Conservation (phyloP, 2,113 vertebrate genomes). For the Mus pahari region DNA sequence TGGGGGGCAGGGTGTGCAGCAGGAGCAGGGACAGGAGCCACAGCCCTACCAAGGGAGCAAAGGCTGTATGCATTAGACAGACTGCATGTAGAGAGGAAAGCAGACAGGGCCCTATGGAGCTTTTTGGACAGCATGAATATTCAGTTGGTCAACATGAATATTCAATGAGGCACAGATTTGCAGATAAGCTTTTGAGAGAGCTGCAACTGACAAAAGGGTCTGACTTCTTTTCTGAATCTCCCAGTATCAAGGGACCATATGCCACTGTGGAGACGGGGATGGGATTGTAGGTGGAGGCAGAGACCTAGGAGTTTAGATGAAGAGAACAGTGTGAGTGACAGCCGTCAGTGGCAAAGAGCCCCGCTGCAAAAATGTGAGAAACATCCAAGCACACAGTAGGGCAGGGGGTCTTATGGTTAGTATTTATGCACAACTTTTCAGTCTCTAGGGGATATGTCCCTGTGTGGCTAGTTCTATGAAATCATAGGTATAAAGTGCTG, state of each 20-base stretch:
- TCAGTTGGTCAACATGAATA: slow-evolving; percentile 71
- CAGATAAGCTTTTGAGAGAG: slow-evolving; percentile 28
- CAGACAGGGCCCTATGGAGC: not conserved
- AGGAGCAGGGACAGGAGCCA: not conserved
- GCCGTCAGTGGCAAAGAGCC: not conserved
- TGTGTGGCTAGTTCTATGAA: slow-evolving; percentile 10
- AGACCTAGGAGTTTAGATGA: slow-evolving; percentile 9
- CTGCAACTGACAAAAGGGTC: not conserved
- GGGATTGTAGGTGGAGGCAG: not conserved
- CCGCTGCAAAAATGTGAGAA: not conserved
- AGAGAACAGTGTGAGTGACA: slow-evolving; percentile 37
- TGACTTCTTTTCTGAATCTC: slow-evolving; percentile 43
- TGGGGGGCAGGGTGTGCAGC: rapidly evolving
- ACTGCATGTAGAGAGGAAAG: not conserved
- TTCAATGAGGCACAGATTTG: slow-evolving; percentile 55
- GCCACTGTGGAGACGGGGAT: not conserved
- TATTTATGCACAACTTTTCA: not conserved
- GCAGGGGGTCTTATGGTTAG: not conserved
- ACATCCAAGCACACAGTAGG: not conserved
- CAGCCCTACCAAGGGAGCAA: not conserved
- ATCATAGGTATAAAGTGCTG: not conserved
- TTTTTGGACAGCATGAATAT: slow-evolving; percentile 63
- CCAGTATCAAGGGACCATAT: not conserved
- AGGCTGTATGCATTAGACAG: slow-evolving; percentile 6
- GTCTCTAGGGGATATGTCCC: not conserved